Evolutionary conservation across 1,140 invertebrate species (phyloP), one percentile per base, ranked within the genome.

Genomic region (Orchestia grillus): DNA sequence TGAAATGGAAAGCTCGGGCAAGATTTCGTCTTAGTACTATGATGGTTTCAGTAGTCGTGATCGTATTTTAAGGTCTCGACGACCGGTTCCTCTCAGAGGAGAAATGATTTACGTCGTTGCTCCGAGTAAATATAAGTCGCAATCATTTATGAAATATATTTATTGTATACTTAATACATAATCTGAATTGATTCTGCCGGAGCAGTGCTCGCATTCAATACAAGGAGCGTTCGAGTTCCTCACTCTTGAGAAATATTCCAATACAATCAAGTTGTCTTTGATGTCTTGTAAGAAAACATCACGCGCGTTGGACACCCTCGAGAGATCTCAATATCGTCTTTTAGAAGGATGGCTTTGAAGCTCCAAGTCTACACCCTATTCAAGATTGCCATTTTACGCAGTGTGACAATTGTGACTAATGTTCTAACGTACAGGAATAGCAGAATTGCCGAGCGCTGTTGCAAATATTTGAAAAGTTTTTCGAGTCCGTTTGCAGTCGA

Each of bases 301-400:
- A 87, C 87, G 41, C 36, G 36, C 87, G 87, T 87, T 87, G 87
- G 41, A 87, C 87, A 87, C 87, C 36, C 36, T 87, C 87, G 8
- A 87, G 87, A 87, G 87, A 87, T 87, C 87, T 87, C 87, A 87
- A 87, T 87, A 87, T 87, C 87, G 87, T 87, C 87, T 87, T 87
- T 87, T 87, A 87, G 36, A 41, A 41, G 41, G 87, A 36, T 87
- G 36, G 41, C 87, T 87, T 87, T 87, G 87, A 87, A 87, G 87
- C 8, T 87, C 87, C 36, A 8, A 8, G 87, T 87, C 87, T 87
- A 77, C 62, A 19, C 87, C 87, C 41, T 41, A n/a, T 87, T 87
- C 87, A 87, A 87, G 87, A 87, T 87, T n/a, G 87, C 87, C 36
- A 87, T 41, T 87, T 87, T 87, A 87, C 87, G 87, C 41, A 87